Conservation (phyloP, 2,113 vertebrate genomes). For the Pleuronectes platessa region DNA sequence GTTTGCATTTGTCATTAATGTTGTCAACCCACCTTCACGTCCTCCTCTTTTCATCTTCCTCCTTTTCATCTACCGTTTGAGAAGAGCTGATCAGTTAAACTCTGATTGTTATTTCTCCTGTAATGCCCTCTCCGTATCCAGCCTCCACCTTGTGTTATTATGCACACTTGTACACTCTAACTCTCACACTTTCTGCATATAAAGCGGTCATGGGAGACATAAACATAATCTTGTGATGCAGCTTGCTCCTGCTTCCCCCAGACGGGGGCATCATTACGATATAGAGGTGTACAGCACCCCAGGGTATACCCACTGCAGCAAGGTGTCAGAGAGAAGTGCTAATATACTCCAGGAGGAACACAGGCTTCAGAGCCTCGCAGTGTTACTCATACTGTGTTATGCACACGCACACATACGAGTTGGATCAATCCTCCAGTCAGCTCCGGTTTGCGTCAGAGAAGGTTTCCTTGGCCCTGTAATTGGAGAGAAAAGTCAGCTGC, state of each 20-base stretch:
- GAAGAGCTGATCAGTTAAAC: constrained; percentile 47
- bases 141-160: constrained; percentile 26
- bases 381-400: constrained; percentile 50
- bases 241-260: constrained; percentile 27
- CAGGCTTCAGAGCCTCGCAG: constrained; percentile 28
- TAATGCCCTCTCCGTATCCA: constrained; percentile 4
- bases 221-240: constrained; percentile 51
- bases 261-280: constrained; percentile 52
- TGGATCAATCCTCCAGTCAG: constrained; percentile 63
- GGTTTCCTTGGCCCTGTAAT: constrained; percentile 52
- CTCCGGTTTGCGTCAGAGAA: constrained; percentile 60
- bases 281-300: constrained; percentile 38
- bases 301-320: constrained; percentile 37
- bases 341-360: constrained; percentile 56
- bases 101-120: constrained; percentile 45
- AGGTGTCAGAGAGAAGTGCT: constrained; percentile 48
- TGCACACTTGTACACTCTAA: constrained; percentile 17
- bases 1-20: constrained; percentile 54
- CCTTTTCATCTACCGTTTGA: constrained; percentile 39
- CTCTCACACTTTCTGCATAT: constrained; percentile 46
- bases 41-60: constrained; percentile 51
- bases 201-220: constrained; percentile 47
- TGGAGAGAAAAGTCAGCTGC: constrained; percentile 46
- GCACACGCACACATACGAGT: constrained; percentile 5
- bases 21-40: constrained; percentile 30